Base-by-base conservation (phyloP, 1,140 invertebrate genomes). In the Agraylea sexmaculata region DNA sequence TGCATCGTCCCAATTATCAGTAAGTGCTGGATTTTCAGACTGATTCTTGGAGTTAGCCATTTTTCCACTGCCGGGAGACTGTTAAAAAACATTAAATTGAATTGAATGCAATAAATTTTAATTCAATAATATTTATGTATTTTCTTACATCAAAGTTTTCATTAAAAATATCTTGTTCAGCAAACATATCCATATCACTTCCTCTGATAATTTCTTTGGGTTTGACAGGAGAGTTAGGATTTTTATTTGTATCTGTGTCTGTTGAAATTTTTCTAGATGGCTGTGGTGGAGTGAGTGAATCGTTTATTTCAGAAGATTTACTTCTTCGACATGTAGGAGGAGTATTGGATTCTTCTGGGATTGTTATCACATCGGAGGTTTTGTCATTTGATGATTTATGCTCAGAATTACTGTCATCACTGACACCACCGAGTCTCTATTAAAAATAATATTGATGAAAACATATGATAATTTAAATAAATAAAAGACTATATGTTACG, bases 1-100 rank as follows among this genome's bases (percentile, higher is more conserved):
- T 11, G 93, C 87, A 69, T 99, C 95, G 60, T 99, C 96, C 95
- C 96, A 99, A 59, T 99, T 99, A 60, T 99, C 96, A 3, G 84
- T 93, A 3, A 96, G 68, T 42, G 84, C 83, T 0, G 88, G 87
- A 68, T 94, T 94, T 53, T 92, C 87, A 21, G 74, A 68, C 29
- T 75, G 72, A 47, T 70, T 62, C 53, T 71, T 79, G 59, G 35
- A 36, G 66, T 75, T 68, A 45, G 73, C 73, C 21, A 76, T 69
- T 21, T 83, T 72, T n/a, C 76, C 77, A 11, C 78, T 78, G 52
- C 76, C 87, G 62, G 90, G 71, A 1, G 78, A 77, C 73, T 75
- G 52, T n/a, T n/a, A n/a, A n/a, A 22, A 49, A 53, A 37, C 16
- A 12, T 50, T 38, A 23, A 42, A 40, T 15, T 33, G 27, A 28